phyloP scores from a whole-genome alignment of 1,140 invertebrate species.

The Thaumetopoea pityocampa region DNA sequence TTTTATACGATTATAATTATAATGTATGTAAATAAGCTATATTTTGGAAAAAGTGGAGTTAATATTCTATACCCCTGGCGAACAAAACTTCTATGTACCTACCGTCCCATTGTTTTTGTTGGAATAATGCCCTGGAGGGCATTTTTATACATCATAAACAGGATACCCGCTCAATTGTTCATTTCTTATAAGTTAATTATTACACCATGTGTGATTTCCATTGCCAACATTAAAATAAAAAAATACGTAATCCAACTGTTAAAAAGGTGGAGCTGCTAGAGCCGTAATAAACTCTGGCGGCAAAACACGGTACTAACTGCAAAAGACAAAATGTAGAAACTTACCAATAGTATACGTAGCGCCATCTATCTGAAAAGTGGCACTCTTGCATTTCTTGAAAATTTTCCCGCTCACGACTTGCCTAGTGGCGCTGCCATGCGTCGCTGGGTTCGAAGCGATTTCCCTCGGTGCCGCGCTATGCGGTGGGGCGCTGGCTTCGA shows the following conservation, averaged over 20 bases:
- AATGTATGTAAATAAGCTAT: no score
- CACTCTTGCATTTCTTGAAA: constrained; percentile 87
- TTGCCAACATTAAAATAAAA: neutral
- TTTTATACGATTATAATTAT: no score
- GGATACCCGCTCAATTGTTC: no score
- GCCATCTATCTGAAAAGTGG: constrained; percentile 86
- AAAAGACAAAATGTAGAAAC: no score
- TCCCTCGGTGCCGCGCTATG: constrained; percentile 36
- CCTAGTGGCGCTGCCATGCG: constrained; percentile 70
- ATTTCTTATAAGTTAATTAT: no score
- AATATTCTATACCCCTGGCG: no score
- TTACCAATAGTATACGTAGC: constrained; percentile 88
- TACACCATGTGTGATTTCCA: no score
- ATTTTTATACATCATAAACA: no score
- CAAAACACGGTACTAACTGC: constrained; percentile 10
- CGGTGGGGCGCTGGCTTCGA: constrained; percentile 59
- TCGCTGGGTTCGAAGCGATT: constrained; percentile 58
- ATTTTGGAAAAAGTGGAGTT: no score
- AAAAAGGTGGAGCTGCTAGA: constrained; percentile 7
- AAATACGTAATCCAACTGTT: constrained; percentile 1
- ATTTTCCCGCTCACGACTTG: constrained; percentile 76
- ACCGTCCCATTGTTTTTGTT: no score
- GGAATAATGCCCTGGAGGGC: no score
- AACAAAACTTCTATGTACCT: no score
- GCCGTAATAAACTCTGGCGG: constrained; percentile 3